Base-by-base conservation (phyloP, 2,888 invertebrate species). In the Boloria euphrosyne region DNA sequence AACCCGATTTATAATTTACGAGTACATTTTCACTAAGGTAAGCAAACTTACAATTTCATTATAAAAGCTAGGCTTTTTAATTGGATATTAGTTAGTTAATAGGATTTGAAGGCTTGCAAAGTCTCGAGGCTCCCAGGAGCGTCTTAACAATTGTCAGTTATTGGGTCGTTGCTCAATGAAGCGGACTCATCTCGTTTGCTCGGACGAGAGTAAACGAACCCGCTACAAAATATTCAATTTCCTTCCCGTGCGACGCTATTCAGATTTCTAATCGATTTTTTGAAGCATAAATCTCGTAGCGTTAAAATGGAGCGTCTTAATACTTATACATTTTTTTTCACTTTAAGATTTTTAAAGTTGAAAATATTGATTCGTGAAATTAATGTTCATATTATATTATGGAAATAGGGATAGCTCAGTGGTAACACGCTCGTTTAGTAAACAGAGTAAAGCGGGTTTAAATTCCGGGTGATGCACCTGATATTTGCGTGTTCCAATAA, bases 181-280 rank as follows among this genome's bases (percentile, higher is more conserved):
- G 73, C 68, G 70, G 61, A 69, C 62, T 73, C 71, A 72, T 73
- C 73, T 73, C 73, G 71, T 74, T 74, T 71, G 68, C 70, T 60
- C 69, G 68, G 68, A 62, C 64, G 68, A 59, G 68, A 66, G 69
- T 62, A 69, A 74, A 74, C 72, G 73, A 73, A 75, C 74, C 70
- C 65, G 70, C 69, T 68, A 65, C 71, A 65, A 72, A 73, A 74
- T 72, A 73, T 75, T 71, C 68, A 67, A 74, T 75, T 74, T 72
- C 63, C 65, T 16, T 71, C 71, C 71, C 71, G 52, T 63, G 66
- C 62, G 69, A 59, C 58, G 53, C 63, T 31, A 64, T 65, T 70
- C 64, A 64, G 59, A 55, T 62, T 38, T 38, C 66, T 72, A 70
- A 70, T 70, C 61, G 65, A 66, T 68, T 70, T 68, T 55, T 67